Evolutionary conservation across 2,888 invertebrate species (phyloP).

Genomic region (Pecten maximus): DNA sequence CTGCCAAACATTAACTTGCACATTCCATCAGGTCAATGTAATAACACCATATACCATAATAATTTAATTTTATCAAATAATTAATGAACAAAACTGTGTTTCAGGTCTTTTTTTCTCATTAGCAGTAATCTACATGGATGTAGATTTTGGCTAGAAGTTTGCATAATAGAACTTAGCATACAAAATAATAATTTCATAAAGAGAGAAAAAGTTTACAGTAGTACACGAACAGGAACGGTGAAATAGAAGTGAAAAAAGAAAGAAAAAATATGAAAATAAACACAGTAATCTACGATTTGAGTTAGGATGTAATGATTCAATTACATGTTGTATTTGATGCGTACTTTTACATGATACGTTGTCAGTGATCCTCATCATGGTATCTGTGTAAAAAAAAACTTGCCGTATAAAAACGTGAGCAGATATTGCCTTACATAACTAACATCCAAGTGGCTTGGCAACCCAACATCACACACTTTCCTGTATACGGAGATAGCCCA

Average conservation of each 20-base stretch:
- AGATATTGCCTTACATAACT: slow-evolving; percentile 11
- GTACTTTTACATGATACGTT: neutral
- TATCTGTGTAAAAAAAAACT: neutral
- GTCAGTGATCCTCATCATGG: neutral
- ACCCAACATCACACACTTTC: neutral
- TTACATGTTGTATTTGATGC: neutral
- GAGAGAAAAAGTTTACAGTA: neutral
- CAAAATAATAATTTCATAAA: neutral
- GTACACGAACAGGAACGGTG: neutral
- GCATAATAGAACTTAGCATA: neutral
- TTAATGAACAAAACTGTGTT: neutral
- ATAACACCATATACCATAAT: neutral
- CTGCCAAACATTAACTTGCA: neutral
- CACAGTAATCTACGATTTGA: neutral
- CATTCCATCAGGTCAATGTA: neutral
- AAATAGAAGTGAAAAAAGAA: neutral
- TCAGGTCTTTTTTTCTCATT: neutral
- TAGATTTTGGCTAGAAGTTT: neutral
- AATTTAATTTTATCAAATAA: neutral
- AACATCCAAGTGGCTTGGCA: neutral
- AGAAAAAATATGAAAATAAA: neutral
- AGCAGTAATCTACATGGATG: neutral
- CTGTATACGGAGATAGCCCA: neutral
- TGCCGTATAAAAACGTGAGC: neutral
- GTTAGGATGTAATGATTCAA: neutral